Evolutionary conservation across 2,888 invertebrate genomes (phyloP).

Genomic region (Alitta virens): DNA sequence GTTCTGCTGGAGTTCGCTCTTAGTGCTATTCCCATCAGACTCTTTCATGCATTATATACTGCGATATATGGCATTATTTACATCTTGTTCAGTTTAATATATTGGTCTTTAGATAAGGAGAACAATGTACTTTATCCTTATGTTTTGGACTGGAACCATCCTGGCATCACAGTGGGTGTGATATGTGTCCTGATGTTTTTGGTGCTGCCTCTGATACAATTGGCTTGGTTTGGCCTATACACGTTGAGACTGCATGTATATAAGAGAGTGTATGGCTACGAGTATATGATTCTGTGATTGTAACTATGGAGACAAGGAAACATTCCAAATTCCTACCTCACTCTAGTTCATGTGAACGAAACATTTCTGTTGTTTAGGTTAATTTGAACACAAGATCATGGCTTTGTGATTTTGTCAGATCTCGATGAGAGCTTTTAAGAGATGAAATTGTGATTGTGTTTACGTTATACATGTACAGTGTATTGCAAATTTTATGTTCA

Average conservation of each 20-base stretch:
- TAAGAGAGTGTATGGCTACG: background rate
- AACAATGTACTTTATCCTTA: conserved; percentile 20
- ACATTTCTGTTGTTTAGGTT: too few species aligned
- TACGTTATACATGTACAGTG: too few species aligned
- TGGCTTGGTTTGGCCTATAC: conserved; percentile 6
- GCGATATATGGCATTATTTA: conserved; percentile 15
- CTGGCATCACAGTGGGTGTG: background rate
- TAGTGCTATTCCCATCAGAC: conserved; percentile 15
- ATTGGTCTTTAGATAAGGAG: conserved; percentile 14
- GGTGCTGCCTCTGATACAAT: conserved; percentile 6
- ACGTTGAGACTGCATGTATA: conserved; percentile 4
- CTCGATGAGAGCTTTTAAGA: too few species aligned
- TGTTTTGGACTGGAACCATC: conserved; percentile 21
- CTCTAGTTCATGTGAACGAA: too few species aligned
- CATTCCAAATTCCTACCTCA: too few species aligned
- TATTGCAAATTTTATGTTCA: too few species aligned
- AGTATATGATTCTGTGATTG: background rate
- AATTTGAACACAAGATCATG: too few species aligned
- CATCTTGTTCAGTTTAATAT: conserved; percentile 12
- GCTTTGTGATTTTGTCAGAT: too few species aligned
- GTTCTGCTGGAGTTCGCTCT: conserved; percentile 16
- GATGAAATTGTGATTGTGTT: too few species aligned
- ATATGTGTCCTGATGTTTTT: background rate
- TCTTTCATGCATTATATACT: conserved; percentile 16
- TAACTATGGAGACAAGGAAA: too few species aligned